Evolutionary conservation across 2,113 vertebrate genomes (phyloP).

Genomic region (Myrmecophaga tridactyla): DNA sequence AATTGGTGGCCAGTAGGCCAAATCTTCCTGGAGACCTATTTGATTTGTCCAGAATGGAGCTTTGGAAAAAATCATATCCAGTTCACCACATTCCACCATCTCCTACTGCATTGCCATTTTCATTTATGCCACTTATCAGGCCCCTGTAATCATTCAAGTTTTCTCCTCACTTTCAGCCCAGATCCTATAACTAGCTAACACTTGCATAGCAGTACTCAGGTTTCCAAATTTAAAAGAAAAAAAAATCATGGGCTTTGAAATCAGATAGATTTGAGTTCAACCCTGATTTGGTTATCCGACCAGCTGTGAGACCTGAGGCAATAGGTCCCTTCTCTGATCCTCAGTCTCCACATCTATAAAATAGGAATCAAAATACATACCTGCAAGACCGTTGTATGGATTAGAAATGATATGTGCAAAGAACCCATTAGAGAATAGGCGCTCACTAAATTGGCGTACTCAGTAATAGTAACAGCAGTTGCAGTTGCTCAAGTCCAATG

Average conservation of each 20-base stretch:
- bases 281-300: background rate
- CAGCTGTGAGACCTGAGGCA: background rate
- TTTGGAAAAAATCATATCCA: background rate
- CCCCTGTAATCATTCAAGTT: background rate
- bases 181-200: background rate
- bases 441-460: background rate
- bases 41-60: background rate
- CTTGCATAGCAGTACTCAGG: conserved; percentile 13
- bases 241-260: background rate
- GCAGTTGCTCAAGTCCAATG: background rate
- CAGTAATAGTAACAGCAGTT: background rate
- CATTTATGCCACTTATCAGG: background rate
- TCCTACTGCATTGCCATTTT: background rate
- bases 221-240: conserved; percentile 36
- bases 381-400: background rate
- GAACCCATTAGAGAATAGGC: background rate
- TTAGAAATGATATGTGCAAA: background rate
- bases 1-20: background rate
- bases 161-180: background rate
- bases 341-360: conserved; percentile 44
- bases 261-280: conserved; percentile 28
- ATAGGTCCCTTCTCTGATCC: background rate
- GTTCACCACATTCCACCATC: background rate
- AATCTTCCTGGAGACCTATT: background rate
- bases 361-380: background rate